Conservation (phyloP, 2,888 invertebrate species). For the Caenorhabditis japonica region DNA sequence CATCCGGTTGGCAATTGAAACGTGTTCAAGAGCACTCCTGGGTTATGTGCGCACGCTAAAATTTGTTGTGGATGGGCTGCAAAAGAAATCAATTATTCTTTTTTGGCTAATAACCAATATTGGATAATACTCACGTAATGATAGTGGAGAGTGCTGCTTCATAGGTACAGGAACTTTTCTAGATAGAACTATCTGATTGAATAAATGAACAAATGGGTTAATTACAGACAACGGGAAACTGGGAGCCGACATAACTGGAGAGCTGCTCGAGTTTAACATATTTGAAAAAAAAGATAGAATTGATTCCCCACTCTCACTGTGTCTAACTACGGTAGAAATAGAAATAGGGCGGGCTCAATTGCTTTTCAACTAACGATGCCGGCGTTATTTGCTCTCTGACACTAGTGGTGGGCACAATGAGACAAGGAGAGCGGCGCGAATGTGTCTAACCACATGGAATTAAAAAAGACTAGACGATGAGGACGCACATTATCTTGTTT, state of each 20-base stretch:
- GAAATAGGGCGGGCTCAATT: slow-evolving; percentile 36
- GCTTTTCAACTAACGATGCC: slow-evolving; percentile 26
- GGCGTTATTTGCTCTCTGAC: slow-evolving; percentile 39
- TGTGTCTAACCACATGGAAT: slow-evolving; percentile 50
- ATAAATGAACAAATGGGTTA: slow-evolving; percentile 17
- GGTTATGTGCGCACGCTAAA: slow-evolving; percentile 36
- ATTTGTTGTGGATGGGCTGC: slow-evolving; percentile 52
- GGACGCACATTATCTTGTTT: too few relatives aligned
- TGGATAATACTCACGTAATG: slow-evolving; percentile 40
- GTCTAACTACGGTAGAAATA: slow-evolving; percentile 44
- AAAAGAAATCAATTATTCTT: too few relatives aligned
- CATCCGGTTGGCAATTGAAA: slow-evolving; percentile 53
- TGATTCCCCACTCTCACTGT: neutral
- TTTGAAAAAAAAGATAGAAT: neutral
- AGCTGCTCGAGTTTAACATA: slow-evolving; percentile 1
- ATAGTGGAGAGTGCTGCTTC: slow-evolving; percentile 29
- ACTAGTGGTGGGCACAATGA: slow-evolving; percentile 44
- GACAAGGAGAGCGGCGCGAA: slow-evolving; percentile 34
- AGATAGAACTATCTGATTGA: slow-evolving; percentile 22
- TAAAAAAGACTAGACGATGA: slow-evolving; percentile 45
- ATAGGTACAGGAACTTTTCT: slow-evolving; percentile 28
- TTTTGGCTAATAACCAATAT: neutral
- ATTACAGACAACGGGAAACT: slow-evolving; percentile 5
- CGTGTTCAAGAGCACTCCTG: slow-evolving; percentile 50
- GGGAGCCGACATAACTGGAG: neutral